Conservation (phyloP, 2,888 invertebrate genomes). For the Matsumyia berberina region DNA sequence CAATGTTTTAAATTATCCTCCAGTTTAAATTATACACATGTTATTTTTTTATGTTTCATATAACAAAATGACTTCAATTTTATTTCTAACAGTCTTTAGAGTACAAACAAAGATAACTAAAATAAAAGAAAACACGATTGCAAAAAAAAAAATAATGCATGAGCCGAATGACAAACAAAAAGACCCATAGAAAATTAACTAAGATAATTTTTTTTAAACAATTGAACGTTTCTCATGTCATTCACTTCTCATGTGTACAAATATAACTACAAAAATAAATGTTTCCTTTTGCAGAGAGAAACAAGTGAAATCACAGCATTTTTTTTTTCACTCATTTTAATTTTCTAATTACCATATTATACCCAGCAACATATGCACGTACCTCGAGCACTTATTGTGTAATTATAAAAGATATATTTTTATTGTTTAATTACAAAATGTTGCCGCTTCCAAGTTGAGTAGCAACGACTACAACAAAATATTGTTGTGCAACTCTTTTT, state of each 20-base stretch:
- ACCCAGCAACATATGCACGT: constrained; percentile 29
- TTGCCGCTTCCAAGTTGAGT: constrained; percentile 64
- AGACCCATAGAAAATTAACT: not conserved
- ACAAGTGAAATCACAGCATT: constrained; percentile 50
- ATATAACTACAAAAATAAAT: constrained; percentile 17
- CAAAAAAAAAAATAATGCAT: too few species aligned
- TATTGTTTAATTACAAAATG: constrained; percentile 73
- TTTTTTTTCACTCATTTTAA: constrained; percentile 60
- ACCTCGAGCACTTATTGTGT: constrained; percentile 51
- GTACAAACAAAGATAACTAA: too few species aligned
- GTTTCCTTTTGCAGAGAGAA: constrained; percentile 43
- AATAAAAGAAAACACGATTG: too few species aligned
- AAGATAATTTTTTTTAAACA: constrained; percentile 32
- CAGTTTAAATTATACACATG: too few species aligned
- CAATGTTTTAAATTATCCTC: too few species aligned
- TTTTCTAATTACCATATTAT: constrained; percentile 66
- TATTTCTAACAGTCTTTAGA: not conserved
- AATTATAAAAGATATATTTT: constrained; percentile 71
- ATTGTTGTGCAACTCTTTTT: constrained; percentile 54
- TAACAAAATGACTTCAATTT: not conserved
- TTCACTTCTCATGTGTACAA: constrained; percentile 50
- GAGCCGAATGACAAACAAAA: not conserved
- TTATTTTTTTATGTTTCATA: not conserved
- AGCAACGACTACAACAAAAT: constrained; percentile 47
- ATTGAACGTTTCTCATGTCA: constrained; percentile 65